phyloP scores from a whole-genome alignment of 2,888 invertebrate species.

The Macrophya annulata region DNA sequence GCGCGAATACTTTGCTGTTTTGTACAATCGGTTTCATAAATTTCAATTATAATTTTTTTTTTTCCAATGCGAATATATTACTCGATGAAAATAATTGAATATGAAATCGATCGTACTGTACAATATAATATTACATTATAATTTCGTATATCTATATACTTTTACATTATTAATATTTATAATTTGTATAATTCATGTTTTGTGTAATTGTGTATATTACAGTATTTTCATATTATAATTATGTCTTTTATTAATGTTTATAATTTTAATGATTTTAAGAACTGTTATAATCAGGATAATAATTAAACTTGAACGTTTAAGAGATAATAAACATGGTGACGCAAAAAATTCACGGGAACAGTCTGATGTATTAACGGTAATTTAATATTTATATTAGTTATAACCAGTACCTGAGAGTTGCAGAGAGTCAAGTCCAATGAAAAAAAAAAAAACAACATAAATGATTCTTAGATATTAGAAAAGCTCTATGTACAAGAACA shows the following conservation, averaged over 20 bases:
- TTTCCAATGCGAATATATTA: conserved; percentile 13
- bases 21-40: conserved; percentile 57
- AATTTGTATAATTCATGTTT: conserved; percentile 58
- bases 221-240: conserved; percentile 49
- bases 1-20: conserved; percentile 59
- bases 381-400: conserved; percentile 61
- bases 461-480: conserved; percentile 38
- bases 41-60: conserved; percentile 2
- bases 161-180: conserved; percentile 59
- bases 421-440: conserved; percentile 28
- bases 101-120: conserved; percentile 48
- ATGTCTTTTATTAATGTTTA: conserved; percentile 46
- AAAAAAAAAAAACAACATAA: not conserved
- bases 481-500: conserved; percentile 53
- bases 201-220: conserved; percentile 55
- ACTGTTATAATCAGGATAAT: conserved; percentile 57
- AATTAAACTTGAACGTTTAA: conserved; percentile 55
- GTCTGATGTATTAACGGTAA: conserved; percentile 56
- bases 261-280: conserved; percentile 53
- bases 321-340: conserved; percentile 59
- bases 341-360: conserved; percentile 63
- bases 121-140: conserved; percentile 56
- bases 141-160: conserved; percentile 57
- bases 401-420: conserved; percentile 51
- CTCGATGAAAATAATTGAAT: conserved; percentile 35